Evolutionary conservation across 2,888 invertebrate species (phyloP).

Genomic region (Leucophenga maculata): DNA sequence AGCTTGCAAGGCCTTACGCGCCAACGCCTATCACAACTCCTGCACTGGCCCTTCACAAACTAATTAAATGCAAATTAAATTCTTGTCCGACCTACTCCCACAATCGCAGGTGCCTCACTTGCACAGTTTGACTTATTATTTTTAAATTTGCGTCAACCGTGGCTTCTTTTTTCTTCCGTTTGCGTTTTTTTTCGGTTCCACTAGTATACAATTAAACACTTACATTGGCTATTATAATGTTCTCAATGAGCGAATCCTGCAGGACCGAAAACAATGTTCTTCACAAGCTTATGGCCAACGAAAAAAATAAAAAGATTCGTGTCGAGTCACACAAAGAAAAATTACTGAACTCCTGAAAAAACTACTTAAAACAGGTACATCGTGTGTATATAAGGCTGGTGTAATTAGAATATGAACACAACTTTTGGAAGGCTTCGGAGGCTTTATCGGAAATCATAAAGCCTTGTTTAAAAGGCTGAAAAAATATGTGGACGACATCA

Average conservation of each 20-base stretch:
- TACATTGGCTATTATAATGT: too few relatives aligned
- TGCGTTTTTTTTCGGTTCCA: conserved; percentile 1
- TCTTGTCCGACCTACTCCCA: conserved; percentile 32
- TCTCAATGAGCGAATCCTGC: not conserved
- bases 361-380: too few relatives aligned
- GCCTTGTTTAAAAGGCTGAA: too few relatives aligned
- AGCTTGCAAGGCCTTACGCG: not conserved
- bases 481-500: too few relatives aligned
- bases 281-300: not conserved
- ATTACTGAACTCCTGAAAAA: too few relatives aligned
- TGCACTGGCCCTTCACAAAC: not conserved
- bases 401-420: too few relatives aligned
- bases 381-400: too few relatives aligned
- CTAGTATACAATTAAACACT: too few relatives aligned
- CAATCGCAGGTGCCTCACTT: conserved; percentile 32
- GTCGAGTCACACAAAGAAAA: too few relatives aligned
- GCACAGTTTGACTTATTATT: conserved; percentile 34
- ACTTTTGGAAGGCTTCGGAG: too few relatives aligned
- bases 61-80: conserved; percentile 42
- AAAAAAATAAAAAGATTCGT: not conserved
- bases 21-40: not conserved
- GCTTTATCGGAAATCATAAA: too few relatives aligned
- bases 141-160: conserved; percentile 21
- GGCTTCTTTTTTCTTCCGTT: conserved; percentile 26
- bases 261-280: not conserved